phyloP scores from a whole-genome alignment of 2,888 invertebrate species.

The Tortricodes alternella region DNA sequence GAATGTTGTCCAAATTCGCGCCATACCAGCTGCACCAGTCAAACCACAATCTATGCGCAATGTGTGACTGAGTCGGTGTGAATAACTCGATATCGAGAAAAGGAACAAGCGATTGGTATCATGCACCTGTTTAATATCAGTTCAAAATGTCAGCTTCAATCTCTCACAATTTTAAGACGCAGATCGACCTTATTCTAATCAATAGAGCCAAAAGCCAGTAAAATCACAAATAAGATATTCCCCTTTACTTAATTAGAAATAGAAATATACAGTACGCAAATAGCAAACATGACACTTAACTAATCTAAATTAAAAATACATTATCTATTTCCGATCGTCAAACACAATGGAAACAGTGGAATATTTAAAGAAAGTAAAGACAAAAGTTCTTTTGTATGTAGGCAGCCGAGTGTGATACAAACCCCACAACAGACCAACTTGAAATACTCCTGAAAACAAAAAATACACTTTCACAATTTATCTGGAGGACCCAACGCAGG shows the following conservation, averaged over 20 bases:
- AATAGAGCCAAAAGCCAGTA: slow-evolving; percentile 4
- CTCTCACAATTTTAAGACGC: slow-evolving; percentile 13
- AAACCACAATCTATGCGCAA: not conserved
- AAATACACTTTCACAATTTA: slow-evolving; percentile 49
- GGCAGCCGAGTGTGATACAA: slow-evolving; percentile 58
- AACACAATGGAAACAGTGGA: slow-evolving; percentile 47
- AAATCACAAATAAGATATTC: slow-evolving; percentile 15
- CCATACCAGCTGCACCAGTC: slow-evolving; percentile 7
- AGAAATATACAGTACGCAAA: slow-evolving; percentile 42
- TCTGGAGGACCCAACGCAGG: slow-evolving; percentile 1
- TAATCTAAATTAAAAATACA: slow-evolving; percentile 65
- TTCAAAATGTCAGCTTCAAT: slow-evolving; percentile 16
- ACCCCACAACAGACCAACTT: slow-evolving; percentile 65
- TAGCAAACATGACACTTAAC: slow-evolving; percentile 53
- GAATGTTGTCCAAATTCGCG: slow-evolving; percentile 10
- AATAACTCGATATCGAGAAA: slow-evolving; percentile 10
- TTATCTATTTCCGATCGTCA: slow-evolving; percentile 56
- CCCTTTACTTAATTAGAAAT: slow-evolving; percentile 44
- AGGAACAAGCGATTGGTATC: slow-evolving; percentile 19
- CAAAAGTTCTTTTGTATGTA: slow-evolving; percentile 57
- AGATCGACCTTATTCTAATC: slow-evolving; percentile 21
- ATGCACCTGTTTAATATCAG: slow-evolving; percentile 13
- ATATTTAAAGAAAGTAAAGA: slow-evolving; percentile 43
- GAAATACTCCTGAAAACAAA: slow-evolving; percentile 68
- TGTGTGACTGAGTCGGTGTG: not conserved